phyloP scores from a whole-genome alignment of 2,113 vertebrate genomes.

The Phrynosoma blainvillii region DNA sequence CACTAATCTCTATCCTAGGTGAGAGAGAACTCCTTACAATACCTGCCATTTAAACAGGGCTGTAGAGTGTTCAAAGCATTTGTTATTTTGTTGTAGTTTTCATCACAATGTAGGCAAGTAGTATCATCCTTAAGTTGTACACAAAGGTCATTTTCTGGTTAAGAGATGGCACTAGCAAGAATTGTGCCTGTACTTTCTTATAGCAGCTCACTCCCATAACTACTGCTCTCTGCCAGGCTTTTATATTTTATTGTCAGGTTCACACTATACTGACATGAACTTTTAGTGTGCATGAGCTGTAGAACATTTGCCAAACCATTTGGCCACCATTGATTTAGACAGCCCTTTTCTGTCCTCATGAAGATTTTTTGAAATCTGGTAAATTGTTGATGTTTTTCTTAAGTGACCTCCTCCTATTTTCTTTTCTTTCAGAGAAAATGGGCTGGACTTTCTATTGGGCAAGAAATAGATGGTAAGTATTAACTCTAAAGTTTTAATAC shows the following conservation, averaged over 20 bases:
- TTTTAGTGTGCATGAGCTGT: background rate
- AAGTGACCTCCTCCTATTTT: background rate
- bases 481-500: slow-evolving; percentile 22
- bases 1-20: background rate
- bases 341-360: background rate
- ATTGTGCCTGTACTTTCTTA: background rate
- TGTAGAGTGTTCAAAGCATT: background rate
- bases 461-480: slow-evolving; percentile 90
- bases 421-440: slow-evolving; percentile 88
- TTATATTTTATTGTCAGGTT: background rate
- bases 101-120: background rate
- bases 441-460: slow-evolving; percentile 93
- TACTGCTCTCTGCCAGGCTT: background rate
- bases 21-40: background rate
- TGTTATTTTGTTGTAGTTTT: background rate
- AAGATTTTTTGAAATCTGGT: slow-evolving; percentile 1
- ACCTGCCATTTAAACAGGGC: background rate
- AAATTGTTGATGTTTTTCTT: background rate
- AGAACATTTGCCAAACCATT: background rate
- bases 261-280: background rate
- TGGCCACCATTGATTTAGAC: background rate
- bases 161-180: background rate
- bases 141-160: background rate
- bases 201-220: too few relatives aligned
- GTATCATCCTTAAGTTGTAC: background rate